Evolutionary conservation across 2,113 vertebrate species (phyloP), one percentile per base, ranked within the genome.

Genomic region (Galemys pyrenaicus): DNA sequence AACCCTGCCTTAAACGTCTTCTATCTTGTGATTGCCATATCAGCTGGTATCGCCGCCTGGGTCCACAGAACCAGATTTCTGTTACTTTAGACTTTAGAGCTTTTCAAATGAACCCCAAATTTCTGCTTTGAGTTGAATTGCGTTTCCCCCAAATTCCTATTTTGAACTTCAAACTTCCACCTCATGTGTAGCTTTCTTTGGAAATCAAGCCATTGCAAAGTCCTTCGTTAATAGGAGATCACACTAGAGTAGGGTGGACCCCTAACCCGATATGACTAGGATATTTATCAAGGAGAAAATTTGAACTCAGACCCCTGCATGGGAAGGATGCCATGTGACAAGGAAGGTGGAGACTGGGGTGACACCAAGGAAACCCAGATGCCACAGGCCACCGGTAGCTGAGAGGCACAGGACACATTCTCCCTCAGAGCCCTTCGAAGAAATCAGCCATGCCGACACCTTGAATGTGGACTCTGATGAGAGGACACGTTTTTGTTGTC

Each of bases 231-330:
- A 56, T 15, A 44, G 49, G 17, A 51, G 13, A 7, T 35, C 10
- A 49, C 30, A 19, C 2, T 22, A 3, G 15, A n/a, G 1, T 16
- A 35, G 9, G 3, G 3, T 0, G 22, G 41, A 11, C 12, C 20
- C 26, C 6, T 41, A 68, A 67, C 19, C 20, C 30, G 16, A 4
- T 11, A 39, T n/a, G 24, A 54, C 19, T 13, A 19, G 9, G 5
- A 0, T 81, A 1, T n/a, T 73, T 39, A 24, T 10, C 58, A 51
- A 81, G n/a, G 1, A 22, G 13, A 7, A 28, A 24, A 15, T 46
- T 39, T 78, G 24, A n/a, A 58, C 16, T 46, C 24, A 91, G 17
- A 12, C 22, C 15, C 4, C 3, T 3, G 6, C 39, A 32, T 0
- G 9, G 2, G 4, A 22, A 30, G 5, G 62, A 30, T 2, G 2